A percentile compares a stretch with the other conserved stretches of the same genome.
phyloP scores from a whole-genome alignment of 2,797 vertebrate genomes.

The Eulemur coronatus region DNA sequence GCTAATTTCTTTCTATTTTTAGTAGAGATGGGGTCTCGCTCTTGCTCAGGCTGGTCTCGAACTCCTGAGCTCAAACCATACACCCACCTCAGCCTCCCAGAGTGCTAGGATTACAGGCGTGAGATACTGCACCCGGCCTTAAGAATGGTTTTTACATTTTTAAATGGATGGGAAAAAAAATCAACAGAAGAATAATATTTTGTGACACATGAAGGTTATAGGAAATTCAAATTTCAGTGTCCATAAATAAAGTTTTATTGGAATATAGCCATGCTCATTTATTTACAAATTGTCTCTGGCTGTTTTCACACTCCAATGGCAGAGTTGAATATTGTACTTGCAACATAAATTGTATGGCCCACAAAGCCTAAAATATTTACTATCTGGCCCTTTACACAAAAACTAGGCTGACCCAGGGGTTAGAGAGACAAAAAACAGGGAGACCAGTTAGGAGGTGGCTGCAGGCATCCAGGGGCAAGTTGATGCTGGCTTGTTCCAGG shows the following conservation, averaged over 20 bases:
- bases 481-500: neutral
- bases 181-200: neutral
- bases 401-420: neutral
- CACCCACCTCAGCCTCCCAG: too few relatives aligned
- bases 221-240: neutral
- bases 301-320: neutral
- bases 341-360: neutral
- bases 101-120: too few relatives aligned
- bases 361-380: neutral
- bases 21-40: too few relatives aligned
- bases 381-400: neutral
- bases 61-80: too few relatives aligned
- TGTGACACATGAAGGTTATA: neutral
- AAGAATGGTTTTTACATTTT: neutral
- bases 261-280: neutral
- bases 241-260: slow-evolving; percentile 4
- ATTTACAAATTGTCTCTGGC: neutral
- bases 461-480: neutral
- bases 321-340: neutral
- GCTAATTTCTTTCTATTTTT: too few relatives aligned
- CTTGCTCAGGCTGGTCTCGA: too few relatives aligned
- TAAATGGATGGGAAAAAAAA: neutral
- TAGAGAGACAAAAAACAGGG: neutral
- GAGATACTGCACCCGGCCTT: fast-evolving
- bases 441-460: neutral